Percentiles rank a stretch among this genome's conserved stretches.
Conservation (phyloP, 2,797 vertebrate genomes). For the Lepus townsendii region DNA sequence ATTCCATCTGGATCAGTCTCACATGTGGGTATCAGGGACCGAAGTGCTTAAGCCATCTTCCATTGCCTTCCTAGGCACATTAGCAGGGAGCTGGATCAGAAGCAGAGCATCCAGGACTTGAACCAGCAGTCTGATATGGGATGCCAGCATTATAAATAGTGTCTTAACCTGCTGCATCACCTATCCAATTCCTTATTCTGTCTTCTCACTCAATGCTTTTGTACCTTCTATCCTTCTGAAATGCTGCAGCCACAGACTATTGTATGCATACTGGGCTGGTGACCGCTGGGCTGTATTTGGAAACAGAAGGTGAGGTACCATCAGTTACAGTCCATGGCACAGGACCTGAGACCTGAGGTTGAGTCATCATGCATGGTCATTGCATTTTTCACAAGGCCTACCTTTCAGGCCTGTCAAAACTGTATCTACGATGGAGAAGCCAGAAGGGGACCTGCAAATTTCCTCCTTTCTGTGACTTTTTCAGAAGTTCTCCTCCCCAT, state of each 20-base stretch:
- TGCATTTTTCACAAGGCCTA: slow-evolving; percentile 69
- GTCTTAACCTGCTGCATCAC: no score
- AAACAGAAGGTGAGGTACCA: slow-evolving; percentile 73
- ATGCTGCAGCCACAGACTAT: slow-evolving; percentile 45
- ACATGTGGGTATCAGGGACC: no score
- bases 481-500: not conserved
- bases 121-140: no score
- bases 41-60: no score
- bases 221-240: slow-evolving; percentile 36
- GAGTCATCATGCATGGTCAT: slow-evolving; percentile 49
- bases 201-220: not conserved
- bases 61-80: no score
- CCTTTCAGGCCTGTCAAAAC: slow-evolving; percentile 25
- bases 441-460: not conserved
- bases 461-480: not conserved
- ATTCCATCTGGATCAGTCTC: no score
- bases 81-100: no score
- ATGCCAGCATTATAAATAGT: no score
- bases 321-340: slow-evolving; percentile 61
- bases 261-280: not conserved
- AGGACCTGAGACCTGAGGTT: slow-evolving; percentile 75
- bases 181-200: not conserved
- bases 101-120: no score
- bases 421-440: slow-evolving; percentile 61
- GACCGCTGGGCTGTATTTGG: slow-evolving; percentile 67